These are phyloP conservation scores for Hydractinia symbiolongicarpus DNA, from an alignment of 30 jellyfish, hydroid and myxozoan species.

Conservation along the genomic window DNA sequence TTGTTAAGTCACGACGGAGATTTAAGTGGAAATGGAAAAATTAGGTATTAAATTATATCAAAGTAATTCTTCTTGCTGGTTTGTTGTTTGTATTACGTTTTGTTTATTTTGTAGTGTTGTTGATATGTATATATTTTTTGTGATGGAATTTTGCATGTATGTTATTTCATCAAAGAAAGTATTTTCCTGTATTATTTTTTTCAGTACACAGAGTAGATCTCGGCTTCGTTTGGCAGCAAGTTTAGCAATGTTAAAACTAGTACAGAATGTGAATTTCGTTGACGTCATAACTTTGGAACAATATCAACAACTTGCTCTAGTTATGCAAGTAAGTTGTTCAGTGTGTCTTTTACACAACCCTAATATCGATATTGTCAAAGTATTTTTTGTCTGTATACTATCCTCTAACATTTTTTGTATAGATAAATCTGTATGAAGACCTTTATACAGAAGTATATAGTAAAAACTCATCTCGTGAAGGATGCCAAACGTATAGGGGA, in stretches of 20 bases:
- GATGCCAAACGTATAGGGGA: no score
- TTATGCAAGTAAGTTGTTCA: slow-evolving; percentile 49
- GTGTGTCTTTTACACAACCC: background rate
- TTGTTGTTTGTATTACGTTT: no score
- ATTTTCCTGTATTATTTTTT: background rate
- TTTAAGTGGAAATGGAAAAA: slow-evolving; percentile 44
- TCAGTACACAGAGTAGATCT: slow-evolving; percentile 35
- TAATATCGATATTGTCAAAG: background rate
- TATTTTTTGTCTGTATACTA: background rate
- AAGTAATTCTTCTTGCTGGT: no score
- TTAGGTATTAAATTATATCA: slow-evolving; percentile 34
- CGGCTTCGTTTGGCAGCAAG: slow-evolving; percentile 61
- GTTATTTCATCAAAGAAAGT: background rate
- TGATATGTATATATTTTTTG: no score
- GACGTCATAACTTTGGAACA: slow-evolving; percentile 74
- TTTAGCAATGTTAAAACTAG: slow-evolving; percentile 51
- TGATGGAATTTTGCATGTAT: no score
- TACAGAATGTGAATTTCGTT: slow-evolving; percentile 41
- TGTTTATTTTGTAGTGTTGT: no score
- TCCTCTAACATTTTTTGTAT: background rate
- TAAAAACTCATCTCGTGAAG: no score
- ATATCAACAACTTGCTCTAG: slow-evolving; percentile 60
- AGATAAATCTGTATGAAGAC: background rate
- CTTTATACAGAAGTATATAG: no score
- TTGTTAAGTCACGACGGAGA: slow-evolving; percentile 73